Base-by-base conservation (phyloP, 1,140 invertebrate genomes). In the Agrypnia vestita region DNA sequence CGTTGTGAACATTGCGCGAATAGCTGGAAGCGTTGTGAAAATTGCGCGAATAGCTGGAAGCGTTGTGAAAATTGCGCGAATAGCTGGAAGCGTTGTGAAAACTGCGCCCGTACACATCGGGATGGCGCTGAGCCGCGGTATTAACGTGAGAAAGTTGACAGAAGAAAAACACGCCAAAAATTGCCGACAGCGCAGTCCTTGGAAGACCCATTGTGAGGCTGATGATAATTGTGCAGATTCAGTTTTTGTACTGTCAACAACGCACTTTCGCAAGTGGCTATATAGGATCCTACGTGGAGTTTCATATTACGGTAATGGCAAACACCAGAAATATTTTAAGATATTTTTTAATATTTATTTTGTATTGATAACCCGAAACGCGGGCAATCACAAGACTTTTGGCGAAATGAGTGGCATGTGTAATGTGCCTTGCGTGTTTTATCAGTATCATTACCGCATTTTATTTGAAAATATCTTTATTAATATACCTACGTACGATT, bases 31-130 rank as follows among this genome's bases (percentile, higher is more conserved):
- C 6, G 25, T 35, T 35, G 25, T n/a, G n/a, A n/a, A 79, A 67
- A 43, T 83, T 51, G 64, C 81, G 82, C 11, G 78, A 80, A 6
- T 15, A 35, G 25, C 25, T 35, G 25, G 25, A 35, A 35, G 25
- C 6, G 25, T 35, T 35, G 25, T n/a, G n/a, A n/a, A n/a, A n/a
- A n/a, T n/a, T n/a, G n/a, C n/a, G n/a, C n/a, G n/a, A n/a, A n/a
- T n/a, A n/a, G 46, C 80, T 82, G 6, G 81, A 76, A 43, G 73
- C 74, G 0, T 46, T 4, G 43, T 82, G 79, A 6, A 69, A 46
- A 21, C 56, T 76, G 4, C n/a, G 43, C 8, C 75, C 76, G 21
- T 78, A 46, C 8, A 55, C 10, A 10, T 17, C n/a, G 0, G 62
- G 76, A 44, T 56, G 71, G 8, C 11, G 17, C 21, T 51, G 15